Evolutionary conservation across 2,888 invertebrate species (phyloP).

Genomic region (Meteorus cinctellus): DNA sequence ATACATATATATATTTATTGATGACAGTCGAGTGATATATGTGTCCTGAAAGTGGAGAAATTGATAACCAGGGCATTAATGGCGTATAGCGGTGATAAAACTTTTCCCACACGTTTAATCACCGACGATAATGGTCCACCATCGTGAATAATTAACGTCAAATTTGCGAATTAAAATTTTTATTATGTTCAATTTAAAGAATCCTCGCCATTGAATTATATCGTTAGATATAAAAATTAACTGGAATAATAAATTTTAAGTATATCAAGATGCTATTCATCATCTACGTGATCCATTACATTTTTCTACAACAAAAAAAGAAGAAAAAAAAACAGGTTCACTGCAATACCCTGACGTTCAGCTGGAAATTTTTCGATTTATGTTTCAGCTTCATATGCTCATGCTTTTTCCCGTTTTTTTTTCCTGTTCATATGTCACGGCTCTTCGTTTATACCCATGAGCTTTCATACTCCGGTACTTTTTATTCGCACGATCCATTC

Average conservation of each 20-base stretch:
- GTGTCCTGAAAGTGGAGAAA: neutral
- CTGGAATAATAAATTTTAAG: too few species aligned
- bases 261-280: too few species aligned
- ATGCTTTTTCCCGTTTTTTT: neutral
- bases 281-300: too few species aligned
- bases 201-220: too few species aligned
- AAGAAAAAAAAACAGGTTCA: neutral
- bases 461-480: neutral
- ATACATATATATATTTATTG: neutral
- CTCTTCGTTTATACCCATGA: constrained; percentile 4
- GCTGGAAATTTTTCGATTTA: constrained; percentile 11
- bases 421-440: neutral
- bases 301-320: neutral
- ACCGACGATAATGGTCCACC: neutral
- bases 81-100: neutral
- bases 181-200: neutral
- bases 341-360: neutral
- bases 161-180: neutral
- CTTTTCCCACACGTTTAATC: neutral
- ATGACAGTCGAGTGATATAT: constrained; percentile 15
- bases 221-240: too few species aligned
- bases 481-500: constrained; percentile 16
- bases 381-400: constrained; percentile 13
- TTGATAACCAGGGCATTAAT: constrained; percentile 6
- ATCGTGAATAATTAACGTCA: neutral